Conservation (phyloP, 2,113 vertebrate genomes). For the Anarrhichthys ocellatus region DNA sequence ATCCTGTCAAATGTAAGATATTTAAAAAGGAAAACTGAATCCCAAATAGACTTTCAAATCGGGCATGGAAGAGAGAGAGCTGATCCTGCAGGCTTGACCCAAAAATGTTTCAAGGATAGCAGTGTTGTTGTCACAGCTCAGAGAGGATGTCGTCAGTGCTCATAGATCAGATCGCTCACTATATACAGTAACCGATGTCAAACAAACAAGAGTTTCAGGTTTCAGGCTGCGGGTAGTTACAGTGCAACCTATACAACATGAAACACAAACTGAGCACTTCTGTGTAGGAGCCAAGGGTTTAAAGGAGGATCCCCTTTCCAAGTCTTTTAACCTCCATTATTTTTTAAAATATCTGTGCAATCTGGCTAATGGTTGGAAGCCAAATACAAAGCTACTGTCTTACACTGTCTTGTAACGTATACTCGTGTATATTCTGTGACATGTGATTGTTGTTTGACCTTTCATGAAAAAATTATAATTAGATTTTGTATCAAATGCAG, state of each 20-base stretch:
- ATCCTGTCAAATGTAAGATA: slow-evolving; percentile 10
- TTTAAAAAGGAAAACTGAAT: slow-evolving; percentile 19
- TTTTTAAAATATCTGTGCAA: slow-evolving; percentile 43
- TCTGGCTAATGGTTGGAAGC: slow-evolving; percentile 22
- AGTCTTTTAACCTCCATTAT: slow-evolving; percentile 47
- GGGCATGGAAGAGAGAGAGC: neutral
- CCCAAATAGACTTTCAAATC: slow-evolving; percentile 1
- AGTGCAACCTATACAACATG: slow-evolving; percentile 63
- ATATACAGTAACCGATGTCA: slow-evolving; percentile 51
- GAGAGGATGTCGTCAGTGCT: neutral
- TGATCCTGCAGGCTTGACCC: slow-evolving; percentile 2
- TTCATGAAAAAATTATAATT: neutral
- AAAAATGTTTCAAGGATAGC: slow-evolving; percentile 31
- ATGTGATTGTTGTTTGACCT: neutral
- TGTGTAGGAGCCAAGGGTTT: slow-evolving; percentile 49
- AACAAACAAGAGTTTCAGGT: slow-evolving; percentile 61
- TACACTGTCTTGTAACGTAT: neutral
- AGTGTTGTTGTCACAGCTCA: slow-evolving; percentile 49
- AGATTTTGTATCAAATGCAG: neutral
- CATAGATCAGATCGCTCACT: slow-evolving; percentile 50
- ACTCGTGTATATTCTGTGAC: too few species aligned
- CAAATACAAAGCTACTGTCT: slow-evolving; percentile 16
- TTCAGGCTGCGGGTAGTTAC: slow-evolving; percentile 62
- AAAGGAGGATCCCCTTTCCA: slow-evolving; percentile 53
- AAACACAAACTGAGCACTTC: slow-evolving; percentile 63